These are phyloP conservation scores for Nephrotoma guestfalica DNA, from an alignment of 2,888 invertebrate genomes.

Conservation along the genomic window DNA sequence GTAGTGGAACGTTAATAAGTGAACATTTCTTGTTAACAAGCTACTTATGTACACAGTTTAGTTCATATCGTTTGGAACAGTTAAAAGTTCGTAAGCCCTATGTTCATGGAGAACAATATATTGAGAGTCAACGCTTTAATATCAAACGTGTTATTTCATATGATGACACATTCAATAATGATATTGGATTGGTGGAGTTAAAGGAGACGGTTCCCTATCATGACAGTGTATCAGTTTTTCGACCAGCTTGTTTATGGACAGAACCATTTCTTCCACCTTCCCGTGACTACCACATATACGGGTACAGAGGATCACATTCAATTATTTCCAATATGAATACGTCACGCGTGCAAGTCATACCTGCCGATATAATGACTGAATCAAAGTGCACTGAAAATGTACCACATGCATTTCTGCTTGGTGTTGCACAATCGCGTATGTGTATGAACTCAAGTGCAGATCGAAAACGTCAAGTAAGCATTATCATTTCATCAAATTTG, in stretches of 20 bases:
- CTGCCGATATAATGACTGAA: too few species aligned
- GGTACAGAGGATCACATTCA: too few species aligned
- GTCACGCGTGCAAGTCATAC: too few species aligned
- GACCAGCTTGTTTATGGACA: conserved; percentile 30
- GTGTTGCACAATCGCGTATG: too few species aligned
- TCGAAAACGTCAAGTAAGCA: background rate
- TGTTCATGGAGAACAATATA: background rate
- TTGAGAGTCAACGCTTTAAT: conserved; percentile 21
- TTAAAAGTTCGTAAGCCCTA: background rate
- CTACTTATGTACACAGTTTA: background rate
- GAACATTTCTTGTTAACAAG: background rate
- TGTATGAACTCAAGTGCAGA: background rate
- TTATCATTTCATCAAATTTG: too few species aligned
- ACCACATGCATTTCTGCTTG: too few species aligned
- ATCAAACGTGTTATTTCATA: conserved; percentile 8
- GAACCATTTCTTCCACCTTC: background rate
- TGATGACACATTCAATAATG: conserved; percentile 14
- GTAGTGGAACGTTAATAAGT: background rate
- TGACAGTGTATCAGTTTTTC: conserved; percentile 15
- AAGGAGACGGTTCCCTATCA: conserved; percentile 21
- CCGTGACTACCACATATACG: too few species aligned
- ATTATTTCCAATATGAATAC: too few species aligned
- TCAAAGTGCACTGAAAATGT: too few species aligned
- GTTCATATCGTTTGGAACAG: too few species aligned
- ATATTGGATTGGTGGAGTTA: conserved; percentile 27